Evolutionary conservation across 2,888 invertebrate species (phyloP).

Genomic region (Petrolisthes manimaculis): DNA sequence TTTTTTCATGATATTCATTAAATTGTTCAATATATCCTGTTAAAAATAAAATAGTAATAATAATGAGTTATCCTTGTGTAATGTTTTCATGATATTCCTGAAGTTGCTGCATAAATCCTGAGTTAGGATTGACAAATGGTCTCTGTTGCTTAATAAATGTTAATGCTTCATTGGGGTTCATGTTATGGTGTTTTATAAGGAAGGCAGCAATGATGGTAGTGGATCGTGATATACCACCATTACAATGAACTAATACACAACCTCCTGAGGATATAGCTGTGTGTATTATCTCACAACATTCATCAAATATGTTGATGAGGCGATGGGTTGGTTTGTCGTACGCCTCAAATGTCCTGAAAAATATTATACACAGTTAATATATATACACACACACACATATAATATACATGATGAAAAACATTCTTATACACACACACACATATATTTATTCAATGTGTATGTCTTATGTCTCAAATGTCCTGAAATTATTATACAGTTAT

Average conservation of each 20-base stretch:
- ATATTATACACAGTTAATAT: no score
- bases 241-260: conserved; percentile 87
- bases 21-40: not conserved
- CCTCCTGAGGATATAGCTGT: no score
- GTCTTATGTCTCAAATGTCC: conserved; percentile 78
- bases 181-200: conserved; percentile 77
- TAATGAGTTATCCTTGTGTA: not conserved
- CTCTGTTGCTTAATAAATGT: conserved; percentile 91
- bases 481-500: no score
- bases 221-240: conserved; percentile 91
- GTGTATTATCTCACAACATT: no score
- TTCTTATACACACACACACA: no score
- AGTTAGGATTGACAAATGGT: conserved; percentile 95
- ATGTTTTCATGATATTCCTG: conserved; percentile 72
- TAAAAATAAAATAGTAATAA: not conserved
- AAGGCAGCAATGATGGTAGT: conserved; percentile 84
- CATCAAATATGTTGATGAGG: no score
- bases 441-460: no score
- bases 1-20: no score
- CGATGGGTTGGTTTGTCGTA: no score
- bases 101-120: conserved; percentile 91
- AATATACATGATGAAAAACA: no score
- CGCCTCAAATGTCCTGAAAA: no score
- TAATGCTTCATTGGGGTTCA: conserved; percentile 90
- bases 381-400: no score